Evolutionary conservation across 23 tunicate species (phyloP).

Genomic region (Aplidium turbinatum): DNA sequence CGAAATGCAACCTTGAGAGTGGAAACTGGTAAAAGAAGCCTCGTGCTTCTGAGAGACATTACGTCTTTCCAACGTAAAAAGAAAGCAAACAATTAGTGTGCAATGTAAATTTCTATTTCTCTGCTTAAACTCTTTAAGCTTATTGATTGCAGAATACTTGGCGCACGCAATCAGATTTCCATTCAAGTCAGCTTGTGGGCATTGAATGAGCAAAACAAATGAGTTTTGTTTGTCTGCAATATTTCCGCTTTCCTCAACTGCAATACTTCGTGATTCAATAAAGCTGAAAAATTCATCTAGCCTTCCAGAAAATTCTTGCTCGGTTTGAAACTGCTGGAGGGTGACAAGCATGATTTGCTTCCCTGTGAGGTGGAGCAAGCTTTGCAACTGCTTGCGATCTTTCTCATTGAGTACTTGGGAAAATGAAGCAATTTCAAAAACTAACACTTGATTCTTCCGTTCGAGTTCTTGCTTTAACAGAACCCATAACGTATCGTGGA

Average conservation of each 20-base stretch:
- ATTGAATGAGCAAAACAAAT: conserved; percentile 45
- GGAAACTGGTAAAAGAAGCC: conserved; percentile 30
- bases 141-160: conserved; percentile 52
- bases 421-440: conserved; percentile 46
- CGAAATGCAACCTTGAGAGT: conserved; percentile 22
- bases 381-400: conserved; percentile 35
- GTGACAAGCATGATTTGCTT: conserved; percentile 49
- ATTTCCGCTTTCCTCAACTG: neutral
- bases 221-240: neutral
- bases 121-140: conserved; percentile 26
- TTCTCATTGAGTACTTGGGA: conserved; percentile 43
- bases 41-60: neutral
- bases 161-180: conserved; percentile 67
- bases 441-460: neutral
- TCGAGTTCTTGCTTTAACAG: neutral
- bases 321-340: conserved; percentile 51
- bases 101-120: neutral
- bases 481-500: conserved; percentile 30
- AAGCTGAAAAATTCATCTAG: conserved; percentile 27
- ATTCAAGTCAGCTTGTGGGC: conserved; percentile 45
- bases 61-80: conserved; percentile 41
- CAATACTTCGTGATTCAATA: neutral
- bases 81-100: conserved; percentile 23
- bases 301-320: conserved; percentile 28
- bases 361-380: neutral